Evolutionary conservation across 2,797 vertebrate species (phyloP), one percentile per base, ranked within the genome.

Genomic region (Pteropus rufus): DNA sequence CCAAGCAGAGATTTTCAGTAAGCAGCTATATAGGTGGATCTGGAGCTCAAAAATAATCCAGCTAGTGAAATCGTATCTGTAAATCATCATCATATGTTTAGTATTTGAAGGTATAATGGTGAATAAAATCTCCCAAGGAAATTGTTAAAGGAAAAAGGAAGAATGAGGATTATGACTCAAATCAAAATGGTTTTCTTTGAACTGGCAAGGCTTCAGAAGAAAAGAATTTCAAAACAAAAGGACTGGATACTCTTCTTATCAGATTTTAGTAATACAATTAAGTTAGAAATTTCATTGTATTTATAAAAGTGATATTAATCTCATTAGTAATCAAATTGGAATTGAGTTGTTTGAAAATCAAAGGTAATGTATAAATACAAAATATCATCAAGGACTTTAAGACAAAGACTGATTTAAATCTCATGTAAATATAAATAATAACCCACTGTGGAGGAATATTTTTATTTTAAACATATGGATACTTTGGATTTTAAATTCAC

Each of bases 351-450:
- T 60, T 70, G 60, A 93, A 90, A 93, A 89, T 62, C 80, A 93
- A 94, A 82, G 41, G 21, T 77, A 88, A 69, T 39, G 11, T 36
- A 75, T n/a, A 89, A 94, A 75, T 73, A 73, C 72, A 83, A 89
- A 94, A 92, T 72, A 79, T 80, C 46, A 58, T n/a, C 39, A 89
- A 67, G n/a, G 44, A 58, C 75, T 12, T 90, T 65, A 90, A 73
- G 23, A 64, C 49, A 75, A 90, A 73, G 56, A 56, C 7, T 65
- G 24, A 84, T 94, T 72, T 80, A 85, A 93, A 89, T 67, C 36
- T 41, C 73, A 79, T 36, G n/a, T 46, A 89, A 56, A 93, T 65
- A 41, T 62, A 82, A 82, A 90, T 89, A 88, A 69, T 36, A 95
- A 76, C n/a, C 4, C 7, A 4, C 4, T 54, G 12, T 23, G 26